A percentile compares a stretch with the other conserved stretches of the same genome.
Evolutionary conservation across 1,140 invertebrate genomes (phyloP).

Genomic region (Sitophilus oryzae): DNA sequence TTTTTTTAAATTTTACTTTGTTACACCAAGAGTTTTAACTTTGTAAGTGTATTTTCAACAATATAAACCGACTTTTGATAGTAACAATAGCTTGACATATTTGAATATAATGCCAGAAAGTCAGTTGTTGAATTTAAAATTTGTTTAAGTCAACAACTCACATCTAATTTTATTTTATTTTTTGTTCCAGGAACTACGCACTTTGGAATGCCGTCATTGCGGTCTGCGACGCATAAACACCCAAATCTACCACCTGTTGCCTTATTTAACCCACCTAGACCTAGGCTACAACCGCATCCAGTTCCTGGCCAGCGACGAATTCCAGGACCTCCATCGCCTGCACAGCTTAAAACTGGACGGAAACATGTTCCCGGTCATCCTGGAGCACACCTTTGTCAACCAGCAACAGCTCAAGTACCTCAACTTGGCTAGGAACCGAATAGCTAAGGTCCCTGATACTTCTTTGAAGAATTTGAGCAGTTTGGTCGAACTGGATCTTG

Average conservation of each 20-base stretch:
- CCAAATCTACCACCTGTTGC: constrained; percentile 66
- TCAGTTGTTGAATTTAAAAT: too few species aligned
- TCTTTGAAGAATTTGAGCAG: constrained; percentile 64
- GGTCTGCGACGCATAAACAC: constrained; percentile 66
- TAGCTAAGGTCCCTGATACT: constrained; percentile 63
- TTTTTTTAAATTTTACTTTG: too few species aligned
- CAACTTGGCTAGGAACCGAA: constrained; percentile 61
- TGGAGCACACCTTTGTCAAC: constrained; percentile 66
- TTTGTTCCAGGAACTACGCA: constrained; percentile 55
- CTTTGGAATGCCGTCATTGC: constrained; percentile 63
- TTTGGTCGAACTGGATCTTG: constrained; percentile 61
- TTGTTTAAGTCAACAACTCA: too few species aligned
- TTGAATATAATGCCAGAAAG: too few species aligned
- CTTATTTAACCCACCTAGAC: constrained; percentile 63
- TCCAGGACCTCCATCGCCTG: constrained; percentile 61
- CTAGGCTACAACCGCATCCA: constrained; percentile 72
- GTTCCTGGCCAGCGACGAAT: constrained; percentile 68
- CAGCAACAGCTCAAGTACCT: constrained; percentile 54
- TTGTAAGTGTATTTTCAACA: too few species aligned
- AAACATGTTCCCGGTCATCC: constrained; percentile 67
- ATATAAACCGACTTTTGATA: too few species aligned
- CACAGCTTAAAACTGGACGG: constrained; percentile 65
- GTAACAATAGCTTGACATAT: too few species aligned
- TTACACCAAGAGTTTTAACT: too few species aligned
- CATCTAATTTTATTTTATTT: constrained; percentile 13